Conservation (phyloP, 2,888 invertebrate species). For the Petrolisthes cinctipes region DNA sequence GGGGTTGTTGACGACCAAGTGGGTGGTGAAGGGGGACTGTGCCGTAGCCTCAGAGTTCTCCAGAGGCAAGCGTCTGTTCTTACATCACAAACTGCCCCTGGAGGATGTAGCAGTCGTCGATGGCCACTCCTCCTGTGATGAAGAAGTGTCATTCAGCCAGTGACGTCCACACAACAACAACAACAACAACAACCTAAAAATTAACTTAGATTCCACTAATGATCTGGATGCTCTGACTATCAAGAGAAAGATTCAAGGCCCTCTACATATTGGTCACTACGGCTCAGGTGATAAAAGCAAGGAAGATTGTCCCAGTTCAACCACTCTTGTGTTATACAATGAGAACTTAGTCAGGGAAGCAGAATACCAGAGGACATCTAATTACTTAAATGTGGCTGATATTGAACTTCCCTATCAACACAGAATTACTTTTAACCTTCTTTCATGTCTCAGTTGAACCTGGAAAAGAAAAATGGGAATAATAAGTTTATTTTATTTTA, state of each 20-base stretch:
- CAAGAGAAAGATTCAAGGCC: too few species aligned
- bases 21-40: constrained; percentile 91
- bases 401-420: not conserved
- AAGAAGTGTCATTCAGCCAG: not conserved
- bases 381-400: not conserved
- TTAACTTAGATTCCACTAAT: too few species aligned
- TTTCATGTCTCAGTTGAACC: not conserved
- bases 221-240: too few species aligned
- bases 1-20: constrained; percentile 96
- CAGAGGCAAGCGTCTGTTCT: constrained; percentile 68
- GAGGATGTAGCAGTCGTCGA: constrained; percentile 19
- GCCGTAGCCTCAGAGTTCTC: constrained; percentile 91
- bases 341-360: too few species aligned
- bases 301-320: too few species aligned
- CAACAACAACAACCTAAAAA: too few species aligned
- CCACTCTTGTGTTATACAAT: too few species aligned
- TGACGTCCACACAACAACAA: not conserved
- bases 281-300: too few species aligned
- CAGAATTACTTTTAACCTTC: not conserved
- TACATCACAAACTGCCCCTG: constrained; percentile 69
- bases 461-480: too few species aligned
- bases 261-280: too few species aligned
- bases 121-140: not conserved
- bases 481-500: too few species aligned
- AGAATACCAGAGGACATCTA: too few species aligned